Evolutionary conservation across 2,797 vertebrate species (phyloP).

Genomic region (Acanthurus tractus): DNA sequence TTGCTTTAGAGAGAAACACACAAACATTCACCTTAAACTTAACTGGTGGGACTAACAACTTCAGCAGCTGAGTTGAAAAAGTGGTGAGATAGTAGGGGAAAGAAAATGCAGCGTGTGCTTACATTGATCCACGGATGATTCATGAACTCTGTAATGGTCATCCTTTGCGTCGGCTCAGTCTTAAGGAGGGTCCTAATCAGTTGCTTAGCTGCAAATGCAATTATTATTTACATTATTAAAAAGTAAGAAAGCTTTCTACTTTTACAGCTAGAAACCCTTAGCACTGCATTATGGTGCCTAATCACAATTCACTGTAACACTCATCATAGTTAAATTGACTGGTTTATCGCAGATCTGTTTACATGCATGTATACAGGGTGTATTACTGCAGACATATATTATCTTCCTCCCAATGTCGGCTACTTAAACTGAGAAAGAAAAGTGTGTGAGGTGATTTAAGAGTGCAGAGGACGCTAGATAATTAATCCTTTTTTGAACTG

Average conservation of each 20-base stretch:
- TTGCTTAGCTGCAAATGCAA: conserved; percentile 89
- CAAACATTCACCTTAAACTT: conserved; percentile 1
- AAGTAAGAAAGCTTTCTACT: not conserved
- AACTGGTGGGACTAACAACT: not conserved
- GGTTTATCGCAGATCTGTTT: not conserved
- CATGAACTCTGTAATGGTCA: conserved; percentile 99
- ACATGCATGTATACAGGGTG: not conserved
- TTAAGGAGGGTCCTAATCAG: conserved; percentile 95
- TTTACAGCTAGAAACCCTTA: no score
- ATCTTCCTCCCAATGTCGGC: not conserved
- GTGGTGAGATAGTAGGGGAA: not conserved
- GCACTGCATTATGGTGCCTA: not conserved
- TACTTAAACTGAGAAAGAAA: not conserved
- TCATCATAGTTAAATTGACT: not conserved
- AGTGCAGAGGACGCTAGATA: not conserved
- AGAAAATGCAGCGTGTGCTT: conserved; percentile 37
- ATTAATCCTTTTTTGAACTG: no score
- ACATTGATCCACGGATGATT: conserved; percentile 99
- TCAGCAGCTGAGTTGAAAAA: not conserved
- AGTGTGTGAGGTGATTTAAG: not conserved
- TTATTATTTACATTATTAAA: not conserved
- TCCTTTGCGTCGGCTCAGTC: conserved; percentile 96
- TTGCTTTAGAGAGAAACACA: conserved; percentile 83
- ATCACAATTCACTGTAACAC: not conserved
- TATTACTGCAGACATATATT: no score